Conservation (phyloP, 2,113 vertebrate genomes). For the Mobula hypostoma region DNA sequence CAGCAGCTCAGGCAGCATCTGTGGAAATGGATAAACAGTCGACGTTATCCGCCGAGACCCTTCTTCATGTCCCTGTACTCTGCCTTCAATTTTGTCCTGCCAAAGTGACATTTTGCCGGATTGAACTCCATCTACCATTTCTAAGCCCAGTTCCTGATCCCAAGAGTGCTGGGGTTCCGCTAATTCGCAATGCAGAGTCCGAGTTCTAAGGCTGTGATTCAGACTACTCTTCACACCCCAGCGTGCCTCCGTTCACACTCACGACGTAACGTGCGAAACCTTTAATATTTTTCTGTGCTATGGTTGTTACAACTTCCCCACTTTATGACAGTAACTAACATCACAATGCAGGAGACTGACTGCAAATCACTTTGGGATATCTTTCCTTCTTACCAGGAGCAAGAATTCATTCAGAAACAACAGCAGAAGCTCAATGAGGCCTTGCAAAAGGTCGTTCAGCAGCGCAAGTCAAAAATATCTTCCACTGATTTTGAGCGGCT, state of each 20-base stretch:
- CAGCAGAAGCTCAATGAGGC: constrained; percentile 56
- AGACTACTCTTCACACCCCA: background rate
- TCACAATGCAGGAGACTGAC: background rate
- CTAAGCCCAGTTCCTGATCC: background rate
- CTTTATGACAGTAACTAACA: background rate
- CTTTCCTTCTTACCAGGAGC: constrained; percentile 45
- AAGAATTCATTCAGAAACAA: constrained; percentile 53
- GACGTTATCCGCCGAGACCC: too few relatives aligned
- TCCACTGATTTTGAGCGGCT: constrained; percentile 54
- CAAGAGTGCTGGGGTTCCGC: background rate
- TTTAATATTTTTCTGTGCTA: background rate
- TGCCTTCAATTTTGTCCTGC: too few relatives aligned
- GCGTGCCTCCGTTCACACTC: background rate
- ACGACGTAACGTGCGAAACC: background rate
- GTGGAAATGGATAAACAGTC: too few relatives aligned
- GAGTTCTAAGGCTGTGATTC: background rate
- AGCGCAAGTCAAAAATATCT: constrained; percentile 56
- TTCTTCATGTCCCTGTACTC: too few relatives aligned
- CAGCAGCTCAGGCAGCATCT: too few relatives aligned
- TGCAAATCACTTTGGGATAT: background rate
- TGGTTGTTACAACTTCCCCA: background rate
- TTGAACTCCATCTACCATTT: too few relatives aligned
- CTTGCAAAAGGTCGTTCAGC: constrained; percentile 54
- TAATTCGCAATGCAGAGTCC: background rate
- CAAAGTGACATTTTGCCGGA: too few relatives aligned